Evolutionary conservation across 2,113 vertebrate species (phyloP).

Genomic region (Festucalex cinctus): DNA sequence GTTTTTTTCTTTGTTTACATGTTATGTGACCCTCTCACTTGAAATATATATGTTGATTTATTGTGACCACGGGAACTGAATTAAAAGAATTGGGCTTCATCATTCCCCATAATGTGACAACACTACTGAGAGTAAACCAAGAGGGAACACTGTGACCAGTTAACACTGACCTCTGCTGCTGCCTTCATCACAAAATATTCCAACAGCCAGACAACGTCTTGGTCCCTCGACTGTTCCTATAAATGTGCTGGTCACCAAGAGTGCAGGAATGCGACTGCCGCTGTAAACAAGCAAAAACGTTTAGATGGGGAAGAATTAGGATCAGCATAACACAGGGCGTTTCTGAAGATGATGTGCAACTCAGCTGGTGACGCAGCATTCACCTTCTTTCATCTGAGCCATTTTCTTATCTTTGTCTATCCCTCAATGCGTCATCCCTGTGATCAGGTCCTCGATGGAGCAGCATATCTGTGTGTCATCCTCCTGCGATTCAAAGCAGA

Average conservation of each 20-base stretch:
- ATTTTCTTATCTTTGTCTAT: constrained; percentile 63
- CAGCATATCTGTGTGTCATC: constrained; percentile 37
- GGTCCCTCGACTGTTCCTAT: constrained; percentile 10
- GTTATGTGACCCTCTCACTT: constrained; percentile 51
- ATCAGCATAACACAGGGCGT: constrained; percentile 47
- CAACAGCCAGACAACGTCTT: constrained; percentile 10
- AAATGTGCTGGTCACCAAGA: constrained; percentile 36
- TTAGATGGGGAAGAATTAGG: constrained; percentile 30
- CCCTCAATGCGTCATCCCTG: constrained; percentile 45
- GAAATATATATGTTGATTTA: constrained; percentile 60
- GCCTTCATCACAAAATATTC: constrained; percentile 30
- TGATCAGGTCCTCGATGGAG: constrained; percentile 46
- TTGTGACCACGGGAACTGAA: constrained; percentile 49
- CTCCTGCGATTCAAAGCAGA: constrained; percentile 52
- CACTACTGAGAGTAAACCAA: neutral
- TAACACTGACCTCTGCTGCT: constrained; percentile 24
- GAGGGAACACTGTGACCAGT: constrained; percentile 26
- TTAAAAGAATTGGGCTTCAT: constrained; percentile 49
- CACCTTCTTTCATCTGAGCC: constrained; percentile 52
- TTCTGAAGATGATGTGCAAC: constrained; percentile 42
- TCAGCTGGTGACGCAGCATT: constrained; percentile 52
- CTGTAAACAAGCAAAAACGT: constrained; percentile 34
- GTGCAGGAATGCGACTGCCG: constrained; percentile 22
- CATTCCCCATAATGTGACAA: constrained; percentile 31
- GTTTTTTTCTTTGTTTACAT: constrained; percentile 51